Base-by-base conservation (phyloP, 2,113 vertebrate species). In the Siniperca chuatsi region DNA sequence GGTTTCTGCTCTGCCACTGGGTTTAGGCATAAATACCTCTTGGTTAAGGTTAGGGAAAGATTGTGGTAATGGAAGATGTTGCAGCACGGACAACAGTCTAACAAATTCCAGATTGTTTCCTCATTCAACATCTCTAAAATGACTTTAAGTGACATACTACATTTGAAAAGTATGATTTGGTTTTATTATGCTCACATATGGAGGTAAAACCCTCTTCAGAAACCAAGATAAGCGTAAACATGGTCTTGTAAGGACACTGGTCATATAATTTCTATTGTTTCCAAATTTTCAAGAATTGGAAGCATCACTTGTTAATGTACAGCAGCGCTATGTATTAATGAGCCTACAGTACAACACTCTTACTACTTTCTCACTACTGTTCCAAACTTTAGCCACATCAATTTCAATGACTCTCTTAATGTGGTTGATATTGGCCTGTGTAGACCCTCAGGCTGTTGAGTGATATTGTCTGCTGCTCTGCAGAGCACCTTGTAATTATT, bases 401-500 rank as follows among this genome's bases (percentile, higher is more conserved):
- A 42, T 82, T 8, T 44, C 54, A 81, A 44, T 54, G 25, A 3
- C 66, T 73, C 35, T 37, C 57, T 78, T 82, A 85, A 87, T 85
- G 79, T 89, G 86, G 85, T 66, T 42, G n/a, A 65, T 33, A 61
- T 70, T 20, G 79, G 87, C 70, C 23, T 18, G 58, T 75, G 20
- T 1, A 18, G 48, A 4, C 55, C 78, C 42, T 13, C 62, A 15
- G 68, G 75, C 68, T 3, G 67, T 15, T 3, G 71, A 79, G 54
- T 52, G 71, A 83, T 70, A 57, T n/a, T 16, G 55, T 79, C 84
- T 76, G 74, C 58, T 69, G 21, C 62, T 82, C 50, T 25, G n/a
- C 50, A 4, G 8, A 25, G 40, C 68, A 69, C 77, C 75, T 87
- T 91, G 52, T 88, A 82, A 86, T 90, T 90, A 79, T 90, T 87